Conservation (phyloP, 2,113 vertebrate species). For the Mixornis gularis region DNA sequence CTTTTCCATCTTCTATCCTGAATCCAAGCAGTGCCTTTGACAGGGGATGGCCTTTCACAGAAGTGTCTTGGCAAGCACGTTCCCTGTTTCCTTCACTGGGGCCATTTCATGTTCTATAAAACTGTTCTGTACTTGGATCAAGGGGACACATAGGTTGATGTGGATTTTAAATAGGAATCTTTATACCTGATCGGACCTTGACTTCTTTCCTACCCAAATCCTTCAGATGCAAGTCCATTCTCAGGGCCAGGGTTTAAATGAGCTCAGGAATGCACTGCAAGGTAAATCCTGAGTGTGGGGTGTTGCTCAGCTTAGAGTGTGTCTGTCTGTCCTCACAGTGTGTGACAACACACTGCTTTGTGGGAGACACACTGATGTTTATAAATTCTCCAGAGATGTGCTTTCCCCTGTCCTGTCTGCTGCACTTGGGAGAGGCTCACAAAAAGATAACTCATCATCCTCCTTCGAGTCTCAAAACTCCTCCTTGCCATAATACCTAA, state of each 20-base stretch:
- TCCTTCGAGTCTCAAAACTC: neutral
- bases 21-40: neutral
- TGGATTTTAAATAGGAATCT: neutral
- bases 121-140: neutral
- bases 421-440: neutral
- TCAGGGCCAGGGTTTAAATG: neutral
- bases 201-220: neutral
- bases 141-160: fast-evolving
- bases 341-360: neutral
- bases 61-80: neutral
- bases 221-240: neutral
- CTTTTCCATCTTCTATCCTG: neutral
- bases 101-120: neutral
- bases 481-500: neutral
- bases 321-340: neutral
- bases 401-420: neutral
- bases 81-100: neutral
- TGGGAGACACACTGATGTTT: neutral
- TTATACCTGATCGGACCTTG: neutral
- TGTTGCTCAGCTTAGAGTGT: neutral
- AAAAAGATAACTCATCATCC: neutral
- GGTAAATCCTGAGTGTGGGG: neutral
- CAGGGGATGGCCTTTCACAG: neutral
- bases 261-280: neutral
- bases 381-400: neutral